Base-by-base conservation (phyloP, 1,140 invertebrate genomes). In the Tachypleus tridentatus region DNA sequence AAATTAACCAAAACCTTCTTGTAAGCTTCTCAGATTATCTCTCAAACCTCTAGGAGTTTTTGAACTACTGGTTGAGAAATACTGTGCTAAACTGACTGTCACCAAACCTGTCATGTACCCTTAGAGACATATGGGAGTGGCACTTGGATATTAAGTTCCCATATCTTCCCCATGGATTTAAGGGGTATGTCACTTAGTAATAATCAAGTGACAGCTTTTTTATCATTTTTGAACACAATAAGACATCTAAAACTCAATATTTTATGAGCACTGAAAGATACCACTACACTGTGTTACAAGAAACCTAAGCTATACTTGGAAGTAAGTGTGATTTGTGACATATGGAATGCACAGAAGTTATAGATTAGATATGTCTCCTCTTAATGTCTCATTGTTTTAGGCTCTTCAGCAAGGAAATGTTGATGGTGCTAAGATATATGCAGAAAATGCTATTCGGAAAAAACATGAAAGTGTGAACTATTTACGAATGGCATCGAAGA, bases 381-480 rank as follows among this genome's bases (percentile, higher is more conserved):
- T 54, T 54, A 8, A 54, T 8, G 6, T 8, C 5, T 10, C 50
- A 54, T 10, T 57, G 58, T 61, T 53, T 5, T 10, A 69, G 67
- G 68, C 68, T 51, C 62, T 69, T 56, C 62, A 66, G 48, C 68
- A 69, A 72, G 70, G 69, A n/a, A 98, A 99, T 73, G 88, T 93
- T 84, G 97, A 99, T 78, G 94, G 94, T 6, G 97, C 95, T 8
- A 82, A 92, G 74, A 98, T 99, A 72, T 96, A 99, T 78, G 97
- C 96, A 29, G 97, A 99, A 80, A 99, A 98, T 84, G 91, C 96
- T 10, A 99, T 99, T 72, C 77, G 96, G 63, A 94, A 99, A 75
- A 98, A 98, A 73, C 99, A 95, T 80, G 95, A 99, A 77, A 86
- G 93, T 0, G 77, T 99, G 0, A 99, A 98, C 80, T 99, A 97